These are phyloP conservation scores for Lottia scabra DNA, from an alignment of 2,888 invertebrate species.

Conservation along the genomic window DNA sequence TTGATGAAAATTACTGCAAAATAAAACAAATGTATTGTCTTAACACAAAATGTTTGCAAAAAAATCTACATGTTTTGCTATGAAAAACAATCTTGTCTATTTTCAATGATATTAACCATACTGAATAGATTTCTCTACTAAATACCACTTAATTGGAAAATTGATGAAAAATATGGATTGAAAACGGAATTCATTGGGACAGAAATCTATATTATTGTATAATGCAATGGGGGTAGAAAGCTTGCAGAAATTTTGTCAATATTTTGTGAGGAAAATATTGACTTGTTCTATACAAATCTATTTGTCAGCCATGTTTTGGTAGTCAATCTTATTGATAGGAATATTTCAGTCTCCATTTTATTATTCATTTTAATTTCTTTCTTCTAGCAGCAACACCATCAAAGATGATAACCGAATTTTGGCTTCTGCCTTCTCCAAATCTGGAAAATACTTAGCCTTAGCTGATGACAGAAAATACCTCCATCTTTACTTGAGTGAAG, in stretches of 20 bases:
- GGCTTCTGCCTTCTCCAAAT: slow-evolving; percentile 47
- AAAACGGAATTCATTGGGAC: slow-evolving; percentile 3
- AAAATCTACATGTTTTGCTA: no score
- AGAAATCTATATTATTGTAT: slow-evolving; percentile 52
- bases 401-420: slow-evolving; percentile 39
- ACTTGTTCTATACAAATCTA: slow-evolving; percentile 31
- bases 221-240: slow-evolving; percentile 25
- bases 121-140: background rate
- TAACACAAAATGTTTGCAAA: no score
- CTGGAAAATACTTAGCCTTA: slow-evolving; percentile 51
- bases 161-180: slow-evolving; percentile 3
- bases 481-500: slow-evolving; percentile 42
- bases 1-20: no score
- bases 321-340: slow-evolving; percentile 56
- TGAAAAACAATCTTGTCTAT: no score
- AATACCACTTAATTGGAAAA: slow-evolving; percentile 1
- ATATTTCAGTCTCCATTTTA: slow-evolving; percentile 30
- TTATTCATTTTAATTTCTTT: slow-evolving; percentile 28
- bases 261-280: slow-evolving; percentile 56
- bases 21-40: no score
- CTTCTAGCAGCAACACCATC: slow-evolving; percentile 11
- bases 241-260: slow-evolving; percentile 40
- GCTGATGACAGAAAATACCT: slow-evolving; percentile 60
- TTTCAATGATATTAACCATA: no score
- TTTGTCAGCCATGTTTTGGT: slow-evolving; percentile 26